phyloP scores from a whole-genome alignment of 2,888 invertebrate genomes.

The Patella caerulea region DNA sequence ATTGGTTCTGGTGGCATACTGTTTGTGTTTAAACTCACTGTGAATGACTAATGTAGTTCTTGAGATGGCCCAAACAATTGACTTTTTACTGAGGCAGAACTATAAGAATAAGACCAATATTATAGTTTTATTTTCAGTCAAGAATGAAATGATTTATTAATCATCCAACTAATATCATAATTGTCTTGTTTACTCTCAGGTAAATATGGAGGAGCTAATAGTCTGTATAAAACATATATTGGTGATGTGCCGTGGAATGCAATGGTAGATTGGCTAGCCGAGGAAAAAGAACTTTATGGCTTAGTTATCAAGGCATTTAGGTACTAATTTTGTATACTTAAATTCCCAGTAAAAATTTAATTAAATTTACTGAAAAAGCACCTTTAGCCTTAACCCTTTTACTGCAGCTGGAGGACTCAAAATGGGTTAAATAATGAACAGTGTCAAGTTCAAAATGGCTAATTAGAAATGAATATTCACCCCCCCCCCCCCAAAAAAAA shows the following conservation, averaged over 20 bases:
- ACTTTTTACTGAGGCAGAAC: not conserved
- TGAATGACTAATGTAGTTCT: not conserved
- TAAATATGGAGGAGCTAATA: constrained; percentile 55
- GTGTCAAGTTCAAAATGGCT: too few relatives aligned
- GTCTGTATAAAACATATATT: constrained; percentile 65
- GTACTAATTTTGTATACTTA: constrained; percentile 38
- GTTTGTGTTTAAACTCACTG: not conserved
- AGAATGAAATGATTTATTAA: not conserved
- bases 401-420: too few relatives aligned
- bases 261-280: constrained; percentile 66
- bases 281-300: constrained; percentile 59
- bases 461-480: too few relatives aligned
- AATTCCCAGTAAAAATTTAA: too few relatives aligned
- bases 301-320: constrained; percentile 68
- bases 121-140: not conserved
- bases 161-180: not conserved
- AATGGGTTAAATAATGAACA: too few relatives aligned
- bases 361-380: too few relatives aligned
- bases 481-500: too few relatives aligned
- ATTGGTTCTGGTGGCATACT: too few relatives aligned
- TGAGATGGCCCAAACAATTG: not conserved
- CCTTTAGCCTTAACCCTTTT: too few relatives aligned
- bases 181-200: constrained; percentile 32
- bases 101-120: not conserved
- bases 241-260: constrained; percentile 70